Evolutionary conservation across 2,888 invertebrate genomes (phyloP).

Genomic region (Adelphocoris suturalis): DNA sequence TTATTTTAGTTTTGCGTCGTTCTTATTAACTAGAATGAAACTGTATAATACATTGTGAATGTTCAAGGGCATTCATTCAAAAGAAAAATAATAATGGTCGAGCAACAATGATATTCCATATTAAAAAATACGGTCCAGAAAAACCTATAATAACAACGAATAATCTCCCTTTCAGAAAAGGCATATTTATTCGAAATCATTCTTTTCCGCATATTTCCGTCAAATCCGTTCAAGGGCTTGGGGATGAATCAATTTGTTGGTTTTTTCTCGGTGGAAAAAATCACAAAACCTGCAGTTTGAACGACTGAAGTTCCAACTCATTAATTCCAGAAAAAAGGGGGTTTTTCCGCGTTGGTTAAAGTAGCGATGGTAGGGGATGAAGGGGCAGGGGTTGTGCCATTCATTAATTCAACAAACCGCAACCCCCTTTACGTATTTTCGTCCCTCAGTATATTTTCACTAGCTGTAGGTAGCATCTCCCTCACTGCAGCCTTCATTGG

Average conservation of each 20-base stretch:
- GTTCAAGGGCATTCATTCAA: too few species aligned
- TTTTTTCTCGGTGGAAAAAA: neutral
- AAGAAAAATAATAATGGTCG: neutral
- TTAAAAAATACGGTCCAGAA: neutral
- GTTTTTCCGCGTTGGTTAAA: neutral
- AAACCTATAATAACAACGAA: conserved; percentile 22
- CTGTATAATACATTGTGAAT: too few species aligned
- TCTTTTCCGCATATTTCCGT: conserved; percentile 14
- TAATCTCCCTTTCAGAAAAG: neutral
- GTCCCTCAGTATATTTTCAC: neutral
- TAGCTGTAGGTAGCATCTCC: neutral
- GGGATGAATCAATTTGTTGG: neutral
- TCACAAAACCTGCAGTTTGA: conserved; percentile 6
- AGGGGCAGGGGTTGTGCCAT: neutral
- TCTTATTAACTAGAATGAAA: too few species aligned
- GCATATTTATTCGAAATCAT: conserved; percentile 1
- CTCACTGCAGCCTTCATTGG: conserved; percentile 2
- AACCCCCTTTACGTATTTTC: neutral
- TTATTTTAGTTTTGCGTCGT: too few species aligned
- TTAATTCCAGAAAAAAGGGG: neutral
- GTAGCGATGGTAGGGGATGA: neutral
- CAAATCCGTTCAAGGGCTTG: conserved; percentile 8
- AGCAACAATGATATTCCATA: conserved; percentile 14
- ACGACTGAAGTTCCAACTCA: neutral
- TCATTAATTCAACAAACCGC: conserved; percentile 27